Evolutionary conservation across 1,140 invertebrate genomes (phyloP), one percentile per base, ranked within the genome.

Genomic region (Polyergus mexicanus): DNA sequence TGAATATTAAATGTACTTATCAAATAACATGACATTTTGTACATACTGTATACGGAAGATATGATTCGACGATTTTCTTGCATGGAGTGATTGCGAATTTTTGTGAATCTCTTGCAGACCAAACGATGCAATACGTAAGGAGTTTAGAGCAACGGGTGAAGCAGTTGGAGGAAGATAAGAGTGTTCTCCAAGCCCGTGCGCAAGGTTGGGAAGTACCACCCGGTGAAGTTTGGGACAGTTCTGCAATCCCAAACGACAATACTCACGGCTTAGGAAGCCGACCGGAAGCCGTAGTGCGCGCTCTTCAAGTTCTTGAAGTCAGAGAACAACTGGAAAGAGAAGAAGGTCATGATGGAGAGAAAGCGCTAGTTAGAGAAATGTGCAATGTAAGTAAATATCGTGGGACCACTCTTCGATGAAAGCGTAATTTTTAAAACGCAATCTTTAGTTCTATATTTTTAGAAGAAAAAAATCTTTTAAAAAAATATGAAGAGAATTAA

Each of bases 341-440:
- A 65, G 96, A 97, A 88, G 97, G 99, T 93, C 98, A 98, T 91
- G 97, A 98, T 88, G 97, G 98, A 8, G 98, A 99, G 94, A 98
- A 98, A 93, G 98, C 98, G 13, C 96, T 99, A 72, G 98, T 99
- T 35, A 96, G 98, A 88, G 98, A 99, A 95, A 99, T 99, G 98
- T 99, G 98, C 95, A 99, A 99, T 95, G 98, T 99, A 95, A 96
- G 96, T 95, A 10, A 71, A 47, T 16, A 19, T n/a, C 11, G n/a
- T 0, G 16, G 16, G 32, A 32, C 3, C 19, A 56, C 22, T 71
- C 5, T 47, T 41, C 5, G 10, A 60, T 35, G 63, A 22, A 32
- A 5, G 35, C 3, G 7, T 22, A 22, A 16, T 13, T 16, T 25
- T 76, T 44, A 8, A 8, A 2, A 54, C 10, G 7, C 3, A 63